Evolutionary conservation across 2,888 invertebrate species (phyloP).

Genomic region (Cremastobaeus sp.): DNA sequence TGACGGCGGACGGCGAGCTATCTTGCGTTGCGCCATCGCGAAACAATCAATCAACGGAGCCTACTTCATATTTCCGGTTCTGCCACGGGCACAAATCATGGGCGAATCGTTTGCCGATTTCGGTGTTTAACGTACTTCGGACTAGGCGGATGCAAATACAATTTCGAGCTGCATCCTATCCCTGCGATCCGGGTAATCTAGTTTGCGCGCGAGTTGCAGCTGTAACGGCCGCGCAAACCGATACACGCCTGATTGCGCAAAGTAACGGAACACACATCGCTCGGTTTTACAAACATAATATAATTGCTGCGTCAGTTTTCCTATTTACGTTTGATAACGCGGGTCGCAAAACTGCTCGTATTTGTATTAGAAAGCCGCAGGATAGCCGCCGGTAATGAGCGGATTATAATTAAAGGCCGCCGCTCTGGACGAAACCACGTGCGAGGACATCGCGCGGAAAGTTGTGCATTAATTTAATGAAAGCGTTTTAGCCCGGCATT

Average conservation of each 20-base stretch:
- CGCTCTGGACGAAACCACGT: too few relatives aligned
- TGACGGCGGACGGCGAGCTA: constrained; percentile 15
- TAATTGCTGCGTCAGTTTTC: constrained; percentile 37
- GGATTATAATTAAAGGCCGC: constrained; percentile 15
- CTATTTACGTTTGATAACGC: constrained; percentile 37
- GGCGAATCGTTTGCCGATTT: constrained; percentile 49
- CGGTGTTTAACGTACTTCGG: constrained; percentile 40
- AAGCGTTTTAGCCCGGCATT: not conserved
- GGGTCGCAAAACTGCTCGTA: not conserved
- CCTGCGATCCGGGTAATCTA: constrained; percentile 29
- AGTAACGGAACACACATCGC: constrained; percentile 36
- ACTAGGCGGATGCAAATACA: constrained; percentile 36
- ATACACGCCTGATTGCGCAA: constrained; percentile 29
- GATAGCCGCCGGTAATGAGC: constrained; percentile 6
- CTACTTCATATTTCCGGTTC: constrained; percentile 43
- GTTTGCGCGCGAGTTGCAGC: constrained; percentile 34
- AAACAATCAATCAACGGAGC: constrained; percentile 42
- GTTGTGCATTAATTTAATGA: not conserved
- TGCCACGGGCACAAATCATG: constrained; percentile 41
- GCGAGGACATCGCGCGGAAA: not conserved
- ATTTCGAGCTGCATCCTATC: constrained; percentile 36
- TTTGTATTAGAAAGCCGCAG: constrained; percentile 18
- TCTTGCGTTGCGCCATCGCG: constrained; percentile 12
- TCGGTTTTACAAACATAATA: constrained; percentile 54
- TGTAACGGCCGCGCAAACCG: constrained; percentile 34